Base-by-base conservation (phyloP, 2,888 invertebrate species). In the Epirrita christyi region DNA sequence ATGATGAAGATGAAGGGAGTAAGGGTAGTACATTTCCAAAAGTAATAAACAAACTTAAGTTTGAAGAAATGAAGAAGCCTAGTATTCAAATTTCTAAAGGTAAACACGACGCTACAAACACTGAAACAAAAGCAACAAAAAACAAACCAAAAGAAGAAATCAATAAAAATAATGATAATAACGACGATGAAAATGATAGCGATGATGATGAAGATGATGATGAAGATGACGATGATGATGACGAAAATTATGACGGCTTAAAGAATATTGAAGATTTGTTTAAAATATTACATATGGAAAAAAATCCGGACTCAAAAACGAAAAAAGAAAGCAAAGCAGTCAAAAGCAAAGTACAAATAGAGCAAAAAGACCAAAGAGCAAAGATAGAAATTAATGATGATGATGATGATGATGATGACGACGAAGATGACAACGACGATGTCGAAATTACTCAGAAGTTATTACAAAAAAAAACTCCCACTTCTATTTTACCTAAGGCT, bases 331-430 rank as follows among this genome's bases (percentile, higher is more conserved):
- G 44, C 8, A 46, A 32, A 11, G 27, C 42, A 10, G 42, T 5
- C 37, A 58, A 55, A 61, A 52, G 10, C 2, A 59, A 50, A 37
- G 32, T 37, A 29, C 43, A 38, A 9, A 11, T 37, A 2, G 52
- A 54, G 15, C 37, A 49, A 36, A 70, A 69, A 59, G 15, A 32
- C 9, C 51, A 45, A 28, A 8, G 14, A 15, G 41, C 45, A 49
- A 53, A 47, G 48, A 48, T 47, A 7, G 48, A 60, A 43, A 47
- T 61, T 34, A 14, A 63, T 38, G 53, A 68, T 50, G 64, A 70
- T 6, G 61, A 65, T 11, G 68, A 66, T 14, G 71, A 73, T 14
- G 71, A 75, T 15, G 75, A 76, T 21, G 71, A 76, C 6, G 68
- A 75, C 29, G 71, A 80, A 1, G 38, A 72, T 4, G 65, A 67